phyloP scores from a whole-genome alignment of 2,113 vertebrate species.

The Rutilus rutilus region DNA sequence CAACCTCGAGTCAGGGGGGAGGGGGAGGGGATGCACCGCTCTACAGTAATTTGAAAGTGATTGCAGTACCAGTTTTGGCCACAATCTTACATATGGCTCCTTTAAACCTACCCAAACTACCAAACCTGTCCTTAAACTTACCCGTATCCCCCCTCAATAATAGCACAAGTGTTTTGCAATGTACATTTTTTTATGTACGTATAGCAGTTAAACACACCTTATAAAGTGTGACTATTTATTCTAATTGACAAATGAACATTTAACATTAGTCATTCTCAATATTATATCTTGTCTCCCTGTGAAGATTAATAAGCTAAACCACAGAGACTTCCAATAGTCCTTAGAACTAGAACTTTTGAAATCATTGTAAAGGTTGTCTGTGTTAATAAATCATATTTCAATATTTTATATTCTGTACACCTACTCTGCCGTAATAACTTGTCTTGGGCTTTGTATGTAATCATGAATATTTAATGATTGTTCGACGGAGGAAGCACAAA shows the following conservation, averaged over 20 bases:
- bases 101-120: too few species aligned
- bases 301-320: neutral
- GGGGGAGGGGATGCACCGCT: too few species aligned
- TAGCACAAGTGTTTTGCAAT: too few species aligned
- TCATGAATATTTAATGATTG: constrained; percentile 61
- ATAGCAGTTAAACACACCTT: too few species aligned
- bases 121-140: too few species aligned
- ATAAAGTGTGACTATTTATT: neutral
- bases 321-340: neutral
- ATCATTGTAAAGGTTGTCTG: neutral
- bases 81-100: too few species aligned
- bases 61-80: too few species aligned
- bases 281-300: neutral
- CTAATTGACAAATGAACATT: neutral
- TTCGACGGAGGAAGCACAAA: constrained; percentile 44
- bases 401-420: neutral
- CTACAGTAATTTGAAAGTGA: too few species aligned
- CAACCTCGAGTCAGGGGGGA: too few species aligned
- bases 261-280: neutral
- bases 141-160: too few species aligned
- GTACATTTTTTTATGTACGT: too few species aligned
- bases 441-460: constrained; percentile 28
- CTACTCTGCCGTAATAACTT: neutral
- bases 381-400: neutral
- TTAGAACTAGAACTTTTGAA: neutral